Evolutionary conservation across 2,888 invertebrate genomes (phyloP), one percentile per base, ranked within the genome.

Genomic region (Heliconius hortense): DNA sequence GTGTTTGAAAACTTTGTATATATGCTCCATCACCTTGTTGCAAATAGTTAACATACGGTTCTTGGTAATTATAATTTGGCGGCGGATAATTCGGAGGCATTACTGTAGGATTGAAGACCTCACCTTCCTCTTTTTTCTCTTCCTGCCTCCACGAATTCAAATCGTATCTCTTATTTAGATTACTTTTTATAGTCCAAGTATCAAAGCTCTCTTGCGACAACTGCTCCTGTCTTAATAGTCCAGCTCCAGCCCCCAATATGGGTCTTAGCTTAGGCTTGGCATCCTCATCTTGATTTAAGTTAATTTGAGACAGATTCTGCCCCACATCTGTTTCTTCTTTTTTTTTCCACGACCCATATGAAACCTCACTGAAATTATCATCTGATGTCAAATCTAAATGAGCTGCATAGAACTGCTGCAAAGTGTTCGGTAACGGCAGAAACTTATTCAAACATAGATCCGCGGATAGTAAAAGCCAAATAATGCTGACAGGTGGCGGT

Each of bases 381-480:
- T 92, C 93, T 0, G 89, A 84, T 0, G 89, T 88, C 0, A 94
- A 59, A 67, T 94, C 93, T 1, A 94, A 76, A 56, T 94, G 92
- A 0, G 91, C 86, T 0, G 94, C 94, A 78, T 94, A 94, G 86
- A 94, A 94, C 74, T 93, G 93, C 71, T 94, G 94, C 1, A 94
- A 69, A 0, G 89, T 89, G 82, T 91, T 93, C 0, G 94, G 94
- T 0, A 94, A 81, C 0, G 94, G 94, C 0, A 93, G 86, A 81
- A 93, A 94, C 72, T 93, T 93, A 85, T 94, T 93, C 1, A 94
- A 85, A 59, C 93, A 93, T 11, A 94, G 79, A 62, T 94, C 94
- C 0, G 93, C 88, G 0, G 92, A 91, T 0, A 94, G 86, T 0
- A 94, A 83, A 0, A 94, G 86, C 94, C 94, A 94, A 70, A 93